Conservation (phyloP, 2,888 invertebrate genomes). For the Tetropium fuscum region DNA sequence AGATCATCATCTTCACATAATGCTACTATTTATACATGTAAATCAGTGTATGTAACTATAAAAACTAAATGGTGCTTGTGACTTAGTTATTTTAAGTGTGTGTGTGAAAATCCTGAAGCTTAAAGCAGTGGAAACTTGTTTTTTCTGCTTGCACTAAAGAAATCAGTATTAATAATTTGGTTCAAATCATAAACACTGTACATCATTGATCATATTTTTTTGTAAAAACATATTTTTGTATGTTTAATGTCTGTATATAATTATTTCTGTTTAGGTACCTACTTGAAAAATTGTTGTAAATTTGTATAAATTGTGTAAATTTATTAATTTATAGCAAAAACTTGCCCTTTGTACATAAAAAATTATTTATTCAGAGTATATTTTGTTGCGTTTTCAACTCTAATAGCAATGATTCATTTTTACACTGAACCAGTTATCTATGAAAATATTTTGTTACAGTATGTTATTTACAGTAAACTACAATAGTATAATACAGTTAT, state of each 20-base stretch:
- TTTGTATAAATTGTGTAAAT: constrained; percentile 56
- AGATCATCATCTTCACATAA: constrained; percentile 50
- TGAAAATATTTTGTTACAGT: constrained; percentile 34
- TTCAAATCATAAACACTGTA: constrained; percentile 50
- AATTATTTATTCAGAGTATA: constrained; percentile 43
- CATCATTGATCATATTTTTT: constrained; percentile 51
- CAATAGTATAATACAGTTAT: constrained; percentile 60
- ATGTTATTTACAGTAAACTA: constrained; percentile 35
- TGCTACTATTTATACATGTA: constrained; percentile 52
- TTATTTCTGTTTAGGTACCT: constrained; percentile 51
- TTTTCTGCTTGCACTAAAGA: constrained; percentile 50
- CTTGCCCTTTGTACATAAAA: constrained; percentile 55
- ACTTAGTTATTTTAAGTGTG: constrained; percentile 47
- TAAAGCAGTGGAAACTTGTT: constrained; percentile 47
- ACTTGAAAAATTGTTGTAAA: constrained; percentile 50
- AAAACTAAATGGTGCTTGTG: constrained; percentile 60
- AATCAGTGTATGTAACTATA: constrained; percentile 54
- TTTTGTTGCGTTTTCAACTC: constrained; percentile 38
- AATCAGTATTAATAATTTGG: constrained; percentile 57
- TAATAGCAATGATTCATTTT: constrained; percentile 35
- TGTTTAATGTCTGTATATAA: constrained; percentile 51
- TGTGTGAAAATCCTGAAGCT: constrained; percentile 46
- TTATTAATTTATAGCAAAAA: constrained; percentile 42
- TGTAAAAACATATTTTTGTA: constrained; percentile 58
- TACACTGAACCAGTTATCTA: constrained; percentile 35